Conservation (phyloP, 1,140 invertebrate species). For the Brachionus calyciflorus region DNA sequence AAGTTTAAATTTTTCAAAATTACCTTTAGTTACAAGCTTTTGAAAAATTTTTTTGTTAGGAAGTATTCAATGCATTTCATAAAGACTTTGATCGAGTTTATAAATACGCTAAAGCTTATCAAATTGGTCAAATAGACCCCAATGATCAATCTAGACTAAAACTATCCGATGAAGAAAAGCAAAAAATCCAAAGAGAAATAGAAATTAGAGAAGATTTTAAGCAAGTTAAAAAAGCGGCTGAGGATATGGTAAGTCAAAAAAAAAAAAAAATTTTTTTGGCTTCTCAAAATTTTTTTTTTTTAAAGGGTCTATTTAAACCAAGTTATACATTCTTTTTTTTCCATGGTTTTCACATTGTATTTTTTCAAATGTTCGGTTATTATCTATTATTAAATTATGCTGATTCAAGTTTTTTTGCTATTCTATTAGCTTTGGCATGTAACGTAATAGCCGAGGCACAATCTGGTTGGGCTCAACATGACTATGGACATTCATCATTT, state of each 20-base stretch:
- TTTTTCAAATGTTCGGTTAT: constrained; percentile 54
- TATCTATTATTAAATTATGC: constrained; percentile 54
- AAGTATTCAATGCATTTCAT: constrained; percentile 49
- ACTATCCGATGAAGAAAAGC: neutral
- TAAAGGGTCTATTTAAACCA: constrained; percentile 52
- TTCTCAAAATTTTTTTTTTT: too few species aligned
- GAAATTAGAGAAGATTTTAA: constrained; percentile 36
- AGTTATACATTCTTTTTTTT: constrained; percentile 54
- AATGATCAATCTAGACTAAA: neutral
- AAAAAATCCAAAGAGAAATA: constrained; percentile 6
- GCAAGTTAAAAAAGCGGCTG: constrained; percentile 2
- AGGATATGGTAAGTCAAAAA: neutral
- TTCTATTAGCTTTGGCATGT: constrained; percentile 52
- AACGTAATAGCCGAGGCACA: constrained; percentile 56
- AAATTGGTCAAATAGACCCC: constrained; percentile 23
- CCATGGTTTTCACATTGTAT: constrained; percentile 54
- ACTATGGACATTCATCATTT: constrained; percentile 60
- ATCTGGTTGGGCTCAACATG: constrained; percentile 60
- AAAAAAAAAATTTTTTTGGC: too few species aligned
- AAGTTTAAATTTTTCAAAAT: neutral
- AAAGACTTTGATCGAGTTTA: constrained; percentile 15
- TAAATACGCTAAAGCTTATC: constrained; percentile 20
- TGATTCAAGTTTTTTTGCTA: constrained; percentile 53
- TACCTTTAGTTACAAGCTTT: too few species aligned
- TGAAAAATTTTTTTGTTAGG: too few species aligned